Evolutionary conservation across 2,888 invertebrate genomes (phyloP).

Genomic region (Phymatocera aterrima): DNA sequence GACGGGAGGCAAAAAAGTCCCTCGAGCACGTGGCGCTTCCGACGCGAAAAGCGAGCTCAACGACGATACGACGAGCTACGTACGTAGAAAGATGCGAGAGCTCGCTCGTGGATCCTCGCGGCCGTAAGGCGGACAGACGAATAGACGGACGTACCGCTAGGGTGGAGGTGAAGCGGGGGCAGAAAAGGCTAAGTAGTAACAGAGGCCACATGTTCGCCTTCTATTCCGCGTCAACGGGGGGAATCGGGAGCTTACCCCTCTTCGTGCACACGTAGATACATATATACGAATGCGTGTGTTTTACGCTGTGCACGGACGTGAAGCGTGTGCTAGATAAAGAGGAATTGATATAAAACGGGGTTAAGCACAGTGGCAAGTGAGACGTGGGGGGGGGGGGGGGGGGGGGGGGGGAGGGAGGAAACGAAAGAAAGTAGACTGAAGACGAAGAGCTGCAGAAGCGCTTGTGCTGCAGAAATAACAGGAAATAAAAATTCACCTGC

Average conservation of each 20-base stretch:
- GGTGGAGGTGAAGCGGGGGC: background rate
- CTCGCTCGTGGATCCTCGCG: background rate
- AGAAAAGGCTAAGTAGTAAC: conserved; percentile 45
- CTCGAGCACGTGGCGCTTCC: conserved; percentile 44
- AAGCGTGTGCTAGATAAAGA: conserved; percentile 20
- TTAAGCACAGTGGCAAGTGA: background rate
- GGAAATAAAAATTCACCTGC: conserved; percentile 28
- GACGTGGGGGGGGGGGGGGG: background rate
- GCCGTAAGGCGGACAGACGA: background rate
- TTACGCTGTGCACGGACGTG: background rate
- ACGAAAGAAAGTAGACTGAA: background rate
- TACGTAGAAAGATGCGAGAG: background rate
- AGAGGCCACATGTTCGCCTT: conserved; percentile 44
- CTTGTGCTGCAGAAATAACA: background rate
- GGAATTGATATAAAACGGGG: conserved; percentile 28
- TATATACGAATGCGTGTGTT: background rate
- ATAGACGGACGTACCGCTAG: conserved; percentile 17
- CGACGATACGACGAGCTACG: background rate
- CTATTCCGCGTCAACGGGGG: conserved; percentile 6
- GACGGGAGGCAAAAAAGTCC: conserved; percentile 16
- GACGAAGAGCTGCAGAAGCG: background rate
- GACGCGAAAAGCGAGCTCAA: conserved; percentile 13
- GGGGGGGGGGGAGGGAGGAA: background rate
- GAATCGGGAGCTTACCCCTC: background rate
- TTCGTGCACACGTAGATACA: background rate